Evolutionary conservation across 2,797 vertebrate genomes (phyloP).

Genomic region (Acipenser ruthenus): DNA sequence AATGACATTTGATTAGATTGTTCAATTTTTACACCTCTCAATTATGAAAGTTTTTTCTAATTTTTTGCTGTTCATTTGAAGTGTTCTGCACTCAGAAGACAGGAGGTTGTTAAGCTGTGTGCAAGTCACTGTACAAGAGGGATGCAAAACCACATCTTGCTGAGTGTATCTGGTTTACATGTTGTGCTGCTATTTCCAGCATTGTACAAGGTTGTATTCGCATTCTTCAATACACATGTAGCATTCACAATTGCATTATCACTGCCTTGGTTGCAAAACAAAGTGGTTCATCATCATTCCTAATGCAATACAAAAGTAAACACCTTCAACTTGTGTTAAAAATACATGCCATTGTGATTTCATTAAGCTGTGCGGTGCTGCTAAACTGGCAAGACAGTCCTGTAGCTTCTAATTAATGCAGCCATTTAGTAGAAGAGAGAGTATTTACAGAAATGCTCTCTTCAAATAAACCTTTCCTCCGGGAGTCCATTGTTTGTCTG

Average conservation of each 20-base stretch:
- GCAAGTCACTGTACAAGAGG: not conserved
- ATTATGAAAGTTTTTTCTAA: too few species aligned
- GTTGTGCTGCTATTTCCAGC: constrained; percentile 18
- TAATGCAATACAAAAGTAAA: constrained; percentile 62
- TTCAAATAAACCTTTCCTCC: constrained; percentile 61
- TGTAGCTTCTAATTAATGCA: constrained; percentile 62
- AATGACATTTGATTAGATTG: too few species aligned
- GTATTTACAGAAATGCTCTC: constrained; percentile 50
- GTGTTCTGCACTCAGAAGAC: not conserved
- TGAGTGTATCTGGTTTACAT: not conserved
- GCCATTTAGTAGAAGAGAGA: constrained; percentile 42
- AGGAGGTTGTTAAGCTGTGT: not conserved
- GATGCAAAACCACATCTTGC: not conserved
- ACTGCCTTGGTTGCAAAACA: constrained; percentile 40
- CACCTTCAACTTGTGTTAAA: constrained; percentile 59
- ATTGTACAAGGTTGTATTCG: constrained; percentile 19
- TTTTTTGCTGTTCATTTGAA: too few species aligned
- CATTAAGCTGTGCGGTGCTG: constrained; percentile 53
- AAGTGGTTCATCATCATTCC: constrained; percentile 46
- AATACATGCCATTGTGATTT: constrained; percentile 61
- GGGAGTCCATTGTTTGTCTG: constrained; percentile 68
- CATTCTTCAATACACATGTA: constrained; percentile 39
- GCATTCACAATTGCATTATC: constrained; percentile 46
- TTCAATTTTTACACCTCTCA: too few species aligned
- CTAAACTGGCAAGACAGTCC: constrained; percentile 51